Base-by-base conservation (phyloP, 2,113 vertebrate genomes). In the Melanostigma gelatinosum region DNA sequence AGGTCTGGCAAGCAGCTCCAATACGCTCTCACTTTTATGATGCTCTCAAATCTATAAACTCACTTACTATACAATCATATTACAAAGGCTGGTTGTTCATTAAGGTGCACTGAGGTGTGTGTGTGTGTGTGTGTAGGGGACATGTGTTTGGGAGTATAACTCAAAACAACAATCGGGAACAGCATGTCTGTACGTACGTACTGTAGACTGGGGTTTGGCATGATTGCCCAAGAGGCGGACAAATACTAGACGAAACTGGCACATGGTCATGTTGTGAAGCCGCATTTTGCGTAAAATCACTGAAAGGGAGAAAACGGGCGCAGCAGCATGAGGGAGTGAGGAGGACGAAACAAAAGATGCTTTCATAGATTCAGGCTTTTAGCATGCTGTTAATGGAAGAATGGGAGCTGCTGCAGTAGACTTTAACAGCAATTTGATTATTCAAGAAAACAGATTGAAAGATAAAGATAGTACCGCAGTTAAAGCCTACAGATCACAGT, bases 21-120 rank as follows among this genome's bases (percentile, higher is more conserved):
- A 82, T 63, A 52, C 46, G 62, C 70, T 27, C 69, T 67, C 70
- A 64, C 60, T 61, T 90, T 90, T 89, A 91, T 85, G 84, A 89
- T 74, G 84, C 76, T 78, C 79, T 86, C 72, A 85, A 85, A 92
- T 88, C 85, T 85, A 88, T 92, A 90, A 92, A 92, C 55, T 77
- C 34, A 83, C 74, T 88, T 79, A 83, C 89, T 89, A 87, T 67
- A 84, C 69, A 85, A 87, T 86, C 75, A 69, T 83, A 79, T 71
- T 77, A 72, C 85, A 67, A 66, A 72, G 32, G 34, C 65, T 77
- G 75, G 63, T 38, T 76, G 75, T 79, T 82, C 52, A 81, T 65
- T 57, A 54, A 69, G 58, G 50, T 62, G 48, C 46, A 57, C 24
- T 50, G 9, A 10, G 9, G 60, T 67, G 65, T 67, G 67, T 62